Base-by-base conservation (phyloP, 1,140 invertebrate genomes). In the Brachionus angularis region DNA sequence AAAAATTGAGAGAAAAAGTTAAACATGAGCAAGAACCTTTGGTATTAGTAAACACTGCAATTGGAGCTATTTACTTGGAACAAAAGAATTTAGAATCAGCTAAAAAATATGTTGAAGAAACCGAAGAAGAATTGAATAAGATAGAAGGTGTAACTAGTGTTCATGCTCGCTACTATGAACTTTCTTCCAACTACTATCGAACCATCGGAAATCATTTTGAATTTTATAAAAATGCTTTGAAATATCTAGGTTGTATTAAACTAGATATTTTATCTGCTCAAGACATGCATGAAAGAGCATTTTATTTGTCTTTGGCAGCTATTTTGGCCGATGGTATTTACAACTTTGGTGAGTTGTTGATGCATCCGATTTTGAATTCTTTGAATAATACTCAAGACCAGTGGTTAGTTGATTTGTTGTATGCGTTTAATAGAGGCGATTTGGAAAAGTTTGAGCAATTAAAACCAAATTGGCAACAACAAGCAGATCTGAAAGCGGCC, bases 321-420 rank as follows among this genome's bases (percentile, higher is more conserved):
- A 85, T 98, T 10, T 80, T 97, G 0, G 95, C 94, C 8, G 90
- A 97, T 76, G 91, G 90, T 39, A 90, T 98, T 16, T 98, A 97
- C 79, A 98, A 98, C 81, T 88, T 98, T 76, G 95, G 94, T 0
- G 96, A 98, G 83, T 81, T 99, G 76, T 79, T 97, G 29, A 91
- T 92, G 21, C 95, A 98, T 85, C 91, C 93, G 2, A 89, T 98
- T 33, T 80, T 98, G 74, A 87, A 92, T 72, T 88, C 89, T 1
- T 81, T 98, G 16, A 88, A 88, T 73, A 85, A 85, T 8, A 92
- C 91, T 0, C 83, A 88, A 18, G 89, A 92, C 73, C 86, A 87
- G 23, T 98, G 95, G 94, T 82, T 97, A 0, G 84, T 93, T 2
- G 89, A 94, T 73, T 82, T 98, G 1, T 82, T 99, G 0, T 87